Base-by-base conservation (phyloP, 2,113 vertebrate genomes). In the Cryptotis parvus region DNA sequence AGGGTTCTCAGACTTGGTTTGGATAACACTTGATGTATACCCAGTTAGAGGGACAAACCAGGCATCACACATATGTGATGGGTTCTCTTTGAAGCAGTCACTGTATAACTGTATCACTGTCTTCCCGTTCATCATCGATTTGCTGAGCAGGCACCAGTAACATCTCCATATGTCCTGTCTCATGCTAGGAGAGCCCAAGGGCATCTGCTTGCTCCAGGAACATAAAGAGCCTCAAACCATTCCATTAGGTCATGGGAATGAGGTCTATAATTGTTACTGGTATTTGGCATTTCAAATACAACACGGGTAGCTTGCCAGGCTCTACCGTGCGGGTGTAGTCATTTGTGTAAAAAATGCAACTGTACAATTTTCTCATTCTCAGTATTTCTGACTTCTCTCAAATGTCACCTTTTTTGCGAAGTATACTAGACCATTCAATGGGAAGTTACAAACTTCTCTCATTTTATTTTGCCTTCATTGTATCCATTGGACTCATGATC, bases 61-160 rank as follows among this genome's bases (percentile, higher is more conserved):
- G 49, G 9, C 15, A 76, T 88, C 49, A 87, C 0, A n/a, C 1
- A 82, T 93, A 70, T 74, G 84, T 95, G 97, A 95, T n/a, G 91
- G 73, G 77, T 91, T 96, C 94, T 79, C 92, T 80, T 91, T 94
- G 85, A 95, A 97, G 95, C 94, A 72, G 95, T 96, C 43, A 79
- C 79, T 87, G n/a, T n/a, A n/a, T n/a, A n/a, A n/a, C n/a, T n/a
- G n/a, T n/a, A n/a, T n/a, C n/a, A n/a, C n/a, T n/a, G n/a, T n/a
- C n/a, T n/a, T n/a, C n/a, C n/a, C n/a, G n/a, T n/a, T n/a, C n/a
- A n/a, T n/a, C n/a, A n/a, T n/a, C n/a, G n/a, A n/a, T n/a, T n/a
- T n/a, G n/a, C n/a, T n/a, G n/a, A n/a, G n/a, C n/a, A n/a, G n/a
- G n/a, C n/a, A n/a, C n/a, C n/a, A n/a, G n/a, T n/a, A n/a, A n/a